phyloP scores from a whole-genome alignment of 2,113 vertebrate genomes.

The Gavialis gangeticus region DNA sequence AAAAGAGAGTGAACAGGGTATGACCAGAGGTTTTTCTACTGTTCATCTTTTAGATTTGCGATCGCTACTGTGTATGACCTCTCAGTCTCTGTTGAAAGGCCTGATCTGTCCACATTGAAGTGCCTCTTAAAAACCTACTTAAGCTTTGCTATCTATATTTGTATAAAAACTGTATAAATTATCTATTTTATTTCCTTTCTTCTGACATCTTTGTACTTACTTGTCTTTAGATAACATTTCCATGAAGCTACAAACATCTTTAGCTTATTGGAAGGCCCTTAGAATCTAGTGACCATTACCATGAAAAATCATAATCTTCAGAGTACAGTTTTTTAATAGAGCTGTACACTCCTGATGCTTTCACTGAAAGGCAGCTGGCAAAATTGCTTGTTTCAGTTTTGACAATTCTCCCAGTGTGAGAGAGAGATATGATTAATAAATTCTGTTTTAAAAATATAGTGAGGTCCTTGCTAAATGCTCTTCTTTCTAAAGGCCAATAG shows the following conservation, averaged over 20 bases:
- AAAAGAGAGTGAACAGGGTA: too few species aligned
- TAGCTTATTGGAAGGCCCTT: not conserved
- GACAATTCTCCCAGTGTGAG: not conserved
- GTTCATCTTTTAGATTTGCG: not conserved
- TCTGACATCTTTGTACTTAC: rapidly evolving
- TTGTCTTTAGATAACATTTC: not conserved
- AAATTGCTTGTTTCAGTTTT: not conserved
- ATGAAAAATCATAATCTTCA: not conserved
- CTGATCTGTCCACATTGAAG: not conserved
- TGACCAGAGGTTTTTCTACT: too few species aligned
- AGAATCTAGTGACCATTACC: not conserved
- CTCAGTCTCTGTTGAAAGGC: not conserved
- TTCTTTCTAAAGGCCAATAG: not conserved
- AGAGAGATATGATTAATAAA: not conserved
- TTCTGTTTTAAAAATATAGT: not conserved
- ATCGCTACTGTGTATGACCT: not conserved
- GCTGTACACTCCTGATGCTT: not conserved
- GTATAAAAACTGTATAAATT: not conserved
- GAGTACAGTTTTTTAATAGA: not conserved
- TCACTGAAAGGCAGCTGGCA: not conserved
- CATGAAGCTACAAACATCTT: not conserved
- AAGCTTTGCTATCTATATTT: not conserved
- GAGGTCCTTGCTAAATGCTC: not conserved
- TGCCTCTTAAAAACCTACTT: not conserved
- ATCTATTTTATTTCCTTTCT: not conserved